Evolutionary conservation across 2,888 invertebrate genomes (phyloP).

Genomic region (Tenthredo mesomela): DNA sequence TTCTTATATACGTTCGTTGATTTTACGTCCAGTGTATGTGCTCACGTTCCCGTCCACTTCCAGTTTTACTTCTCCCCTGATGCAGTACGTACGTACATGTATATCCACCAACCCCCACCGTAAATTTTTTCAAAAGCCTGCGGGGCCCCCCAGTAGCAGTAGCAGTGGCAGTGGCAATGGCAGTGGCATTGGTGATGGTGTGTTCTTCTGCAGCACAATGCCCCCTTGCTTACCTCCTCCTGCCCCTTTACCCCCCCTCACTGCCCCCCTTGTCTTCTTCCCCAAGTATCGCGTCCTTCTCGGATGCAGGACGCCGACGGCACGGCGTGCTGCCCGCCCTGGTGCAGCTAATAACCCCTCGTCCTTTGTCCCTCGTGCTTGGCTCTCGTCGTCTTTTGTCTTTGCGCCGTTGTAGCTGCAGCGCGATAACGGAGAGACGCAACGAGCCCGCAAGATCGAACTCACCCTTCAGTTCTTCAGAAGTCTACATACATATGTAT

Average conservation of each 20-base stretch:
- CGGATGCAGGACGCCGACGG: conserved; percentile 42
- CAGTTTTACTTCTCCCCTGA: conserved; percentile 27
- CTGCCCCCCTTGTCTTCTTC: conserved; percentile 33
- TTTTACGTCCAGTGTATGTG: conserved; percentile 24
- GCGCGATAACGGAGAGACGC: conserved; percentile 25
- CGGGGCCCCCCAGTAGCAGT: conserved; percentile 43
- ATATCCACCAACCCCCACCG: conserved; percentile 33
- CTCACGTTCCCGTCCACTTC: conserved; percentile 41
- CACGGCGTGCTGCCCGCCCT: conserved; percentile 29
- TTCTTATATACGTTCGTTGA: conserved; percentile 64
- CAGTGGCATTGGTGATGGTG: neutral
- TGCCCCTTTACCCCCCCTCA: conserved; percentile 49
- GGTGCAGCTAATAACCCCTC: conserved; percentile 48
- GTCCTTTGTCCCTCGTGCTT: conserved; percentile 43
- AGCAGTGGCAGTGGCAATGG: neutral
- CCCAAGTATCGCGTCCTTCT: conserved; percentile 43
- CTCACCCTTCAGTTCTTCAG: conserved; percentile 11
- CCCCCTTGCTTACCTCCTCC: conserved; percentile 50
- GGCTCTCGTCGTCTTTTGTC: conserved; percentile 45
- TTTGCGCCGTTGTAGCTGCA: conserved; percentile 17
- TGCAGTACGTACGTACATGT: neutral
- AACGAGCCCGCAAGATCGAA: neutral
- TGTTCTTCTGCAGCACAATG: conserved; percentile 41
- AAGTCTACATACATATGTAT: neutral
- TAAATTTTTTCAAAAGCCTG: conserved; percentile 31